phyloP scores from a whole-genome alignment of 1,140 invertebrate genomes.

The Leptopilina boulardi region DNA sequence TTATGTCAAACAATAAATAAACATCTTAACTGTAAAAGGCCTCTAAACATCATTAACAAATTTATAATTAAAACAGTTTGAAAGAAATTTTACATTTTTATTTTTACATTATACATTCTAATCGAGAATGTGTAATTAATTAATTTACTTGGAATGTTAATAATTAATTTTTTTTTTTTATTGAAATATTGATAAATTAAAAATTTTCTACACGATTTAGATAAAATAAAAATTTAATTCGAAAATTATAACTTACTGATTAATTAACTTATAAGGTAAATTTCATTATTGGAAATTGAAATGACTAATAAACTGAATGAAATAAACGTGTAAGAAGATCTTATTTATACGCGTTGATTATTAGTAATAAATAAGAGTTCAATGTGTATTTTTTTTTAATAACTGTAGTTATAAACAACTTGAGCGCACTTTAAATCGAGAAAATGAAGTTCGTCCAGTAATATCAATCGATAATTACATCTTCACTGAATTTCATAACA shows the following conservation, averaged over 20 bases:
- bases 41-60: too few relatives aligned
- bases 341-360: conserved; percentile 14
- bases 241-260: neutral
- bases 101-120: too few relatives aligned
- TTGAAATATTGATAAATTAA: too few relatives aligned
- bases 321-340: neutral
- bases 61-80: too few relatives aligned
- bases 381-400: neutral
- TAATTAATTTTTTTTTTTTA: too few relatives aligned
- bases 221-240: neutral
- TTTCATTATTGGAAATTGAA: neutral
- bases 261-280: neutral
- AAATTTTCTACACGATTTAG: too few relatives aligned
- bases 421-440: neutral
- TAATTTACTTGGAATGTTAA: too few relatives aligned
- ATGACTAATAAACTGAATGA: neutral
- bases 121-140: too few relatives aligned
- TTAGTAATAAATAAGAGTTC: conserved; percentile 18
- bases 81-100: too few relatives aligned
- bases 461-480: conserved; percentile 12
- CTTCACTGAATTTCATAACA: conserved; percentile 10
- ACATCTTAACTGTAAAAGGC: too few relatives aligned
- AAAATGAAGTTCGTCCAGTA: conserved; percentile 4
- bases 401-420: conserved; percentile 8
- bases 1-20: too few relatives aligned